phyloP scores from a whole-genome alignment of 2,113 vertebrate genomes.

The Istiophorus platypterus region DNA sequence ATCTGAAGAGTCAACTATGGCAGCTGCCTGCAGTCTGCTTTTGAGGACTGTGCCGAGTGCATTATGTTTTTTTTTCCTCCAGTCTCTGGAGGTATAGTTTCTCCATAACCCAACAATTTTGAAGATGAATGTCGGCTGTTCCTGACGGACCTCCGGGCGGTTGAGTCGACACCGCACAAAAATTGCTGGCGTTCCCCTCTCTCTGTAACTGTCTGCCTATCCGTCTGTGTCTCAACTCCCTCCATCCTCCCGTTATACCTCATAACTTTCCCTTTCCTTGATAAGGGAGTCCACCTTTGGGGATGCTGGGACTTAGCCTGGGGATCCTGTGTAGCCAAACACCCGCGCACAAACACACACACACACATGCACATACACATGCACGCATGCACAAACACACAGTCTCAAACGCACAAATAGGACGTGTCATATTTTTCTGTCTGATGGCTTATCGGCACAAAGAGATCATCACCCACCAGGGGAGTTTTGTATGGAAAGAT shows the following conservation, averaged over 20 bases:
- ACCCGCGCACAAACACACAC: slow-evolving; percentile 15
- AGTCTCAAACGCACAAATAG: slow-evolving; percentile 38
- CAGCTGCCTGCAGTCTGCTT: slow-evolving; percentile 52
- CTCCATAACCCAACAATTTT: slow-evolving; percentile 33
- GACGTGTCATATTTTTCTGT: slow-evolving; percentile 56
- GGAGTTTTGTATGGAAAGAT: slow-evolving; percentile 66
- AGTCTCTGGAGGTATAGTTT: slow-evolving; percentile 19
- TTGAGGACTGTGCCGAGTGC: slow-evolving; percentile 3
- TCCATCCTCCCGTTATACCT: slow-evolving; percentile 59
- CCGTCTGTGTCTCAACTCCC: slow-evolving; percentile 24
- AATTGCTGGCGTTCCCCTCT: slow-evolving; percentile 42
- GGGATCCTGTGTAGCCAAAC: slow-evolving; percentile 39
- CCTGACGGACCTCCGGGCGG: slow-evolving; percentile 44
- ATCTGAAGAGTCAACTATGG: slow-evolving; percentile 31
- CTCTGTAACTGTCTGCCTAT: slow-evolving; percentile 52
- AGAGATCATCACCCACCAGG: slow-evolving; percentile 60
- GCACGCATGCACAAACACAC: slow-evolving; percentile 15
- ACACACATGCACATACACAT: slow-evolving; percentile 30
- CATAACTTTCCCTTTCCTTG: slow-evolving; percentile 56
- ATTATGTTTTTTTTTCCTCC: slow-evolving; percentile 55
- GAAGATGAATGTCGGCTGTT: slow-evolving; percentile 56
- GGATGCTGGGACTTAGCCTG: slow-evolving; percentile 63
- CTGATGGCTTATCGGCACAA: slow-evolving; percentile 55
- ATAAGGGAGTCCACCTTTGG: slow-evolving; percentile 39
- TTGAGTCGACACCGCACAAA: slow-evolving; percentile 42